A percentile compares a stretch with the other conserved stretches of the same genome.
These are phyloP conservation scores for Ophthalmolycus amberensis DNA, from an alignment of 2,113 vertebrate species.

Conservation along the genomic window DNA sequence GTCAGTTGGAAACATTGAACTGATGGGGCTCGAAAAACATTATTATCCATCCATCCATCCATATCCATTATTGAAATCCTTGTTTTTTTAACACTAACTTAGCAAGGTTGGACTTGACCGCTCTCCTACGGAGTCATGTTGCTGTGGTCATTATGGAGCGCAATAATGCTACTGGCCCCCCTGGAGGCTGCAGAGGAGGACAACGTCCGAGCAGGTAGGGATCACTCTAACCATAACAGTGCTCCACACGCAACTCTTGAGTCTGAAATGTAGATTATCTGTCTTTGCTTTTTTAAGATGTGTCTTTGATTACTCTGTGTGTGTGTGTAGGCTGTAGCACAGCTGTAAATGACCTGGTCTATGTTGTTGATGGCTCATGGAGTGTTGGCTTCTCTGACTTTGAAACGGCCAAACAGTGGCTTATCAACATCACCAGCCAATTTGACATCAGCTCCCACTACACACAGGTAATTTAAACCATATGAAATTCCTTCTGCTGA, in stretches of 20 bases:
- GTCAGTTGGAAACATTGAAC: background rate
- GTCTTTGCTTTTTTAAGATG: background rate
- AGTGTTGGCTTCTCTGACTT: constrained; percentile 84
- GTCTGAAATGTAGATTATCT: background rate
- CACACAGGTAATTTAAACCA: constrained; percentile 76
- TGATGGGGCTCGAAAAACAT: background rate
- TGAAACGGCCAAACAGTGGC: constrained; percentile 85
- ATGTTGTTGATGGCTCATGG: constrained; percentile 86
- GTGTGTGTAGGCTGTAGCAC: constrained; percentile 83
- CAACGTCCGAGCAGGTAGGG: constrained; percentile 78
- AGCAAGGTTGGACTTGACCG: constrained; percentile 13
- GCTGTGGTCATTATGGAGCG: constrained; percentile 67
- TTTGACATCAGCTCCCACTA: constrained; percentile 85
- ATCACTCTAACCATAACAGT: background rate
- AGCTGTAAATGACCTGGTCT: constrained; percentile 86
- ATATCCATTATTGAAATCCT: background rate
- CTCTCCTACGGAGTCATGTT: constrained; percentile 57
- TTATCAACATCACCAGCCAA: constrained; percentile 85
- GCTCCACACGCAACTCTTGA: background rate
- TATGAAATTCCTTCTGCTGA: background rate
- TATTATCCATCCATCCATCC: too few relatives aligned
- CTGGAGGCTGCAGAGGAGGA: constrained; percentile 68
- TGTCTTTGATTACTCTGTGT: background rate
- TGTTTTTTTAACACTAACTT: background rate
- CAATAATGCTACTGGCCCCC: constrained; percentile 53